Evolutionary conservation across 1,140 invertebrate species (phyloP).

Genomic region (Pararge aegeria): DNA sequence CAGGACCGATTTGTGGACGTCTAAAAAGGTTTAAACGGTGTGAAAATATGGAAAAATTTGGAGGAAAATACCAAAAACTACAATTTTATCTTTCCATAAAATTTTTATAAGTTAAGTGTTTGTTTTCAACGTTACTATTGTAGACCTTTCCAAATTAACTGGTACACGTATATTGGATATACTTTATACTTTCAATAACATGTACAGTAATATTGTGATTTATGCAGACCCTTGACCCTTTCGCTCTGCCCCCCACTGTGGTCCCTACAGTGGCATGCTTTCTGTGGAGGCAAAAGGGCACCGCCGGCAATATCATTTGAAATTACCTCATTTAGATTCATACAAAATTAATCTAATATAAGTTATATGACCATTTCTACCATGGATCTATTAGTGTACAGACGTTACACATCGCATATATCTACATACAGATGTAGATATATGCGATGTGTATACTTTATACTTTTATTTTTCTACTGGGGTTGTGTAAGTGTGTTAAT

Average conservation of each 20-base stretch:
- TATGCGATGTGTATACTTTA: too few species aligned
- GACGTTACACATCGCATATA: background rate
- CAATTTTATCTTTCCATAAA: too few species aligned
- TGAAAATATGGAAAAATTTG: too few species aligned
- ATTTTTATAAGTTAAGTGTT: too few species aligned
- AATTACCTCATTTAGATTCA: constrained; percentile 3
- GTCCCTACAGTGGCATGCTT: constrained; percentile 1
- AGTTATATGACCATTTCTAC: background rate
- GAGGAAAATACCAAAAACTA: too few species aligned
- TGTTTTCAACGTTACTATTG: too few species aligned
- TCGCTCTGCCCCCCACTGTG: constrained; percentile 3
- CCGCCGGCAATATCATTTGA: constrained; percentile 2
- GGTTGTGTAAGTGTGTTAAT: too few species aligned
- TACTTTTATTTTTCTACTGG: too few species aligned
- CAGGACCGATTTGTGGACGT: too few species aligned
- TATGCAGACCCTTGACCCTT: constrained; percentile 5
- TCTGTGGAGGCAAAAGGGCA: background rate
- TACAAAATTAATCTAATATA: constrained; percentile 1
- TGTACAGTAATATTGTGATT: constrained; percentile 9
- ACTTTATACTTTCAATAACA: background rate
- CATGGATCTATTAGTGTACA: background rate
- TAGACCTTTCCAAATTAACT: too few species aligned
- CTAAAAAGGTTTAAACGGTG: too few species aligned
- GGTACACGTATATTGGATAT: background rate
- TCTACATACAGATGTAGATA: too few species aligned